phyloP scores from a whole-genome alignment of 2,113 vertebrate species.

The Nannobrachium achirus region DNA sequence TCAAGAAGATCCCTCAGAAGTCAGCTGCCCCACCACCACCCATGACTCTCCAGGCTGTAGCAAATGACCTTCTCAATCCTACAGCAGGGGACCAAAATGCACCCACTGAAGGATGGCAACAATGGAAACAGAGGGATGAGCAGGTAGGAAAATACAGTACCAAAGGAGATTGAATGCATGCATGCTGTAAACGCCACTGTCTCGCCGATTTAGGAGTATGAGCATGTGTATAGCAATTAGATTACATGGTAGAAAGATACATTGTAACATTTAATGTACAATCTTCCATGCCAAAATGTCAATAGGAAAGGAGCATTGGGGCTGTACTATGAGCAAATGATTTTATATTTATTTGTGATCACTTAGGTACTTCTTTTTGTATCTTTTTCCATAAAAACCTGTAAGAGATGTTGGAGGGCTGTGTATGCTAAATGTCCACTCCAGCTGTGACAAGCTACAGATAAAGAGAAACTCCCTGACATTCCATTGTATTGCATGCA shows the following conservation, averaged over 20 bases:
- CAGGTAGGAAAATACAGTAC: slow-evolving; percentile 77
- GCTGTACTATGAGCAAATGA: not conserved
- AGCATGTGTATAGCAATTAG: no score
- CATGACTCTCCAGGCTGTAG: slow-evolving; percentile 75
- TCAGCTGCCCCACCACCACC: slow-evolving; percentile 69
- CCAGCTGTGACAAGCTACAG: not conserved
- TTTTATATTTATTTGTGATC: no score
- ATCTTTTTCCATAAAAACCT: no score
- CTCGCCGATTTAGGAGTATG: no score
- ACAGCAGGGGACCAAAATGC: slow-evolving; percentile 60
- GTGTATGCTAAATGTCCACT: no score
- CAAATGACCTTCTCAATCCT: slow-evolving; percentile 80
- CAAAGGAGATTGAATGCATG: not conserved
- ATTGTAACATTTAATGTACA: no score
- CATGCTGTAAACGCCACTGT: not conserved
- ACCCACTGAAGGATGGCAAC: slow-evolving; percentile 87
- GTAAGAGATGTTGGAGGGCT: no score
- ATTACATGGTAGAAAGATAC: no score
- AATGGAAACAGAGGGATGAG: slow-evolving; percentile 93
- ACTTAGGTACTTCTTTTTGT: no score
- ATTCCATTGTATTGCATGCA: no score
- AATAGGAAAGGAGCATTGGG: not conserved
- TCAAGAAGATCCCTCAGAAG: slow-evolving; percentile 94
- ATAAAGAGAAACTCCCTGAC: slow-evolving; percentile 7
- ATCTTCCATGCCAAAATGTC: no score